These are phyloP conservation scores for Dryobotodes eremita DNA, from an alignment of 2,888 invertebrate species.

Conservation along the genomic window DNA sequence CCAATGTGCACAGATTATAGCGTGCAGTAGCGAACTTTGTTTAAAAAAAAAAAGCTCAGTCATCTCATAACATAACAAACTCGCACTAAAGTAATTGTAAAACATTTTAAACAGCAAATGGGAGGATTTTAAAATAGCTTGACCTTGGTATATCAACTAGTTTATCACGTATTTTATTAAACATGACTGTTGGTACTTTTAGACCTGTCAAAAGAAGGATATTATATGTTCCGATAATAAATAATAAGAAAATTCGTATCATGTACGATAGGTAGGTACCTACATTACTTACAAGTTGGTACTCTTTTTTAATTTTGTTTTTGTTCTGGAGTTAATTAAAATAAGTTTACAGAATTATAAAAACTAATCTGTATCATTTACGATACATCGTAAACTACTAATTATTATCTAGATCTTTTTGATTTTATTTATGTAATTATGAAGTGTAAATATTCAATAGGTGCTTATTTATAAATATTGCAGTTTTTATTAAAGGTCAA, in stretches of 20 bases:
- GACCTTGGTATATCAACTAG: conserved; percentile 10
- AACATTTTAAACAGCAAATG: conserved; percentile 26
- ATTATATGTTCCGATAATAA: background rate
- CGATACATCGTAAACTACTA: background rate
- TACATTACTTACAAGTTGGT: background rate
- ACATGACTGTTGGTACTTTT: background rate
- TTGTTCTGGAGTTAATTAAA: background rate
- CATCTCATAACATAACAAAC: background rate
- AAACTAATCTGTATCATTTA: background rate
- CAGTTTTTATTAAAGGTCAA: background rate
- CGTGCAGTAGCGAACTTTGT: too few species aligned
- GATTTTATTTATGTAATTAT: background rate
- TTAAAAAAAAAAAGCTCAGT: background rate
- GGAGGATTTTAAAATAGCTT: conserved; percentile 27
- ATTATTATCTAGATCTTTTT: background rate
- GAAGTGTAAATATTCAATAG: background rate
- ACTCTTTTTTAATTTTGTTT: background rate
- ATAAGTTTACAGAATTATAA: background rate
- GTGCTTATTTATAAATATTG: background rate
- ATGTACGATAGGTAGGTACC: background rate
- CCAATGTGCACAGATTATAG: too few species aligned
- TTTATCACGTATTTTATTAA: background rate
- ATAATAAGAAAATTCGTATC: background rate
- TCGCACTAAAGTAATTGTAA: background rate
- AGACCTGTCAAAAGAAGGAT: conserved; percentile 6